Conservation (phyloP, 2,113 vertebrate genomes). For the Halcyon malimbica region DNA sequence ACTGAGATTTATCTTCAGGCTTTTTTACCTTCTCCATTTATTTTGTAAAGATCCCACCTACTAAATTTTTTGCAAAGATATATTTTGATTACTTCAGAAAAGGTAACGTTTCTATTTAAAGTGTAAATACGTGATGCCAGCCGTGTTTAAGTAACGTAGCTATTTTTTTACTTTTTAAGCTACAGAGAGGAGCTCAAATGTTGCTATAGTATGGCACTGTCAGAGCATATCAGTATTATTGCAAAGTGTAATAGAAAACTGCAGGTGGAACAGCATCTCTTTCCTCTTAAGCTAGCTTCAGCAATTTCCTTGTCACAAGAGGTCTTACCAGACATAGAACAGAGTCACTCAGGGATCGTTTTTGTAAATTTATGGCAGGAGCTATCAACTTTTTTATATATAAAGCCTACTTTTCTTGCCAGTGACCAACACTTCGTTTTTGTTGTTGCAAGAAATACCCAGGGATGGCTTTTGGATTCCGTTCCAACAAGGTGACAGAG, state of each 20-base stretch:
- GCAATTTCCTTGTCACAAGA: slow-evolving; percentile 56
- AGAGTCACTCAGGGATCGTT: slow-evolving; percentile 65
- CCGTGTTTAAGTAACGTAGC: slow-evolving; percentile 60
- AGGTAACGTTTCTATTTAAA: slow-evolving; percentile 79
- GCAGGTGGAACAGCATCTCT: slow-evolving; percentile 38
- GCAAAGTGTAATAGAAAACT: neutral
- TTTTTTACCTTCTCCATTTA: slow-evolving; percentile 65
- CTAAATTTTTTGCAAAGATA: slow-evolving; percentile 79
- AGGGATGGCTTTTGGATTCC: slow-evolving; percentile 29
- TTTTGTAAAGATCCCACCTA: slow-evolving; percentile 74
- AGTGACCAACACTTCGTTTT: slow-evolving; percentile 27
- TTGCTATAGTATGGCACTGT: neutral
- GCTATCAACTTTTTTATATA: slow-evolving; percentile 43
- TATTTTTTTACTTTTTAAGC: slow-evolving; percentile 71
- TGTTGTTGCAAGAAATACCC: slow-evolving; percentile 45
- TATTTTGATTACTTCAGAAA: slow-evolving; percentile 82
- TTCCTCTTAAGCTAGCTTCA: slow-evolving; percentile 45
- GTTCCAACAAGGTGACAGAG: slow-evolving; percentile 47
- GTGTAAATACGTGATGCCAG: slow-evolving; percentile 78
- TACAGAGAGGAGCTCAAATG: slow-evolving; percentile 34
- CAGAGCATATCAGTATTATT: slow-evolving; percentile 60
- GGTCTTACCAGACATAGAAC: slow-evolving; percentile 24
- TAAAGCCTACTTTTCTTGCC: slow-evolving; percentile 3
- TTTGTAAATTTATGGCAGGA: slow-evolving; percentile 50
- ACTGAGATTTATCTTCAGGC: slow-evolving; percentile 45